Evolutionary conservation across 2,888 invertebrate species (phyloP), one percentile per base, ranked within the genome.

Genomic region (Stenchaetothrips biformis): DNA sequence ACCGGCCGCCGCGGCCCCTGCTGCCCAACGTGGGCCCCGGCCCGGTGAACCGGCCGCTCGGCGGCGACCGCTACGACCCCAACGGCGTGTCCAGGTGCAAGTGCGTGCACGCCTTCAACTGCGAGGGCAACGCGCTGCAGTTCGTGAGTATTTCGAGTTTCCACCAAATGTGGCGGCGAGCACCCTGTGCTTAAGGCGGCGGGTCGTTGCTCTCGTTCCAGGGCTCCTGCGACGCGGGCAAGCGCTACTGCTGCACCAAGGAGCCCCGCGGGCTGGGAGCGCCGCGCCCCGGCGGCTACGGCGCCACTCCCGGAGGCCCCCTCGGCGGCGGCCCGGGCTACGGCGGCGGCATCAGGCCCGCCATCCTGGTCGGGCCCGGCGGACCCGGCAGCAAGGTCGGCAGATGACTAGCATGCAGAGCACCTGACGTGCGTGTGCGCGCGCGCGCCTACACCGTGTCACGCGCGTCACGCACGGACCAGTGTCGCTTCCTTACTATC

Each of bases 241-340:
- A 91, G 85, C 89, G 88, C 83, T 89, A 92, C 82, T 92, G 92
- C 85, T 92, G 92, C 84, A 91, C 89, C 86, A 89, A 89, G 81
- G 82, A 83, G 77, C 67, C 67, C 67, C 67, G 67, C 67, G 25
- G 21, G 6, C 67, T 74, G 21, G 59, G 59, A 18, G 59, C 59
- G 59, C 37, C 67, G 21, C n/a, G 67, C 21, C 67, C 67, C 25
- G 67, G 67, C 21, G 67, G 67, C 25, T 74, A 74, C 67, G 67
- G 67, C 25, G 21, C 67, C 67, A 74, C 9, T 25, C 21, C 67
- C 16, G 59, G 59, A 16, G 59, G 59, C 0, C 59, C 59, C 62
- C 81, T 48, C 48, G 37, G 78, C 18, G 47, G 37, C 37, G 37
- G 59, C 59, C 59, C 59, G 59, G 37, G 53, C 62, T 27, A 79